These are phyloP conservation scores for Atherinosoma microstoma DNA, from an alignment of 2,797 vertebrate species.

Conservation along the genomic window DNA sequence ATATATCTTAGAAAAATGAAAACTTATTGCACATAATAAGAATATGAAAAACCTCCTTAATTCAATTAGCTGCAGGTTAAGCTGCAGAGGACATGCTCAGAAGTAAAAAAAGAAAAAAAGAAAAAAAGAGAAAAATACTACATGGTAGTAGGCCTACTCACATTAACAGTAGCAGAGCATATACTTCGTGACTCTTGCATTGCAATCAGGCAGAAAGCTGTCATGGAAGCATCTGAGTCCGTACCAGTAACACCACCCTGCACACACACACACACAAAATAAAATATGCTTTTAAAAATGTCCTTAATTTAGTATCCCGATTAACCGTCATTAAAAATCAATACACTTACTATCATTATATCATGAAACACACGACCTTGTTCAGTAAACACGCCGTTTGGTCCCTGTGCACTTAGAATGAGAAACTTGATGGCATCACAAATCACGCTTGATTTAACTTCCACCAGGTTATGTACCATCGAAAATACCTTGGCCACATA, in stretches of 20 bases:
- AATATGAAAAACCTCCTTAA: too few relatives aligned
- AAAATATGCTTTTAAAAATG: neutral
- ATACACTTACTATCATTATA: slow-evolving; percentile 49
- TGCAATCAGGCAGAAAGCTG: neutral
- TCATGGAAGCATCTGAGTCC: neutral
- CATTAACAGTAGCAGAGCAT: neutral
- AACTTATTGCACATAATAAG: too few relatives aligned
- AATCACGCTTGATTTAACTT: slow-evolving; percentile 63
- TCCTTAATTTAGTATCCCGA: neutral
- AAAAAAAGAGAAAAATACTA: neutral
- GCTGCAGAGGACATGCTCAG: too few relatives aligned
- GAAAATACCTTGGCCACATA: slow-evolving; percentile 89
- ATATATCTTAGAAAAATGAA: too few relatives aligned
- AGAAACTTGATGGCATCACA: slow-evolving; percentile 88
- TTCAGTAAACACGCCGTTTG: slow-evolving; percentile 56
- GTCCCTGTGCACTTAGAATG: slow-evolving; percentile 79
- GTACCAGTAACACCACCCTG: slow-evolving; percentile 54
- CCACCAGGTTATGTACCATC: slow-evolving; percentile 75
- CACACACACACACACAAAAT: slow-evolving; percentile 23
- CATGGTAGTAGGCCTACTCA: neutral
- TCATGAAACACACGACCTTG: fast-evolving
- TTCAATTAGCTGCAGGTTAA: too few relatives aligned
- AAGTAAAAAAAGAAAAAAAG: too few relatives aligned
- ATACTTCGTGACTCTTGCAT: neutral
- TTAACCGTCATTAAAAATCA: neutral